Evolutionary conservation across 37 sponge, comb jelly and placozoan genomes (phyloP).

Genomic region (Petrosia ficiformis): DNA sequence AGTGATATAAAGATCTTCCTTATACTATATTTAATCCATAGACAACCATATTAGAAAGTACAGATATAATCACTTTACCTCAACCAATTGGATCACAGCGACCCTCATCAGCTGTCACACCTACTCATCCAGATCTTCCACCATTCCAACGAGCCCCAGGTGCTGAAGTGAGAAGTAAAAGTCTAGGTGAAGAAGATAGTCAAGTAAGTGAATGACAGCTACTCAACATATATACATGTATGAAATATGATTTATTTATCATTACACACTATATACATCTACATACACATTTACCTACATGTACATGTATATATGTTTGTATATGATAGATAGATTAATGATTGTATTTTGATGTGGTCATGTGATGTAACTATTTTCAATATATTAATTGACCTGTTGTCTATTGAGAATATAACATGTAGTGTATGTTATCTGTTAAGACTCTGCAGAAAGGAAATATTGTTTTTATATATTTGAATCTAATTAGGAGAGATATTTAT

Average conservation of each 20-base stretch:
- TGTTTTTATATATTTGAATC: too few relatives aligned
- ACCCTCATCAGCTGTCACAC: conserved; percentile 16
- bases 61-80: not conserved
- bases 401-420: too few relatives aligned
- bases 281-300: too few relatives aligned
- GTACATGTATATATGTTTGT: not conserved
- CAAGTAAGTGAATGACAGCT: conserved; percentile 24
- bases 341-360: conserved; percentile 4
- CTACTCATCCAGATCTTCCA: not conserved
- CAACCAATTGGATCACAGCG: conserved; percentile 5
- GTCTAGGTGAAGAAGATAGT: conserved; percentile 53
- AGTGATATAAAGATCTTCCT: too few relatives aligned
- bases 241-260: too few relatives aligned
- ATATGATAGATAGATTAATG: not conserved
- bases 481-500: too few relatives aligned
- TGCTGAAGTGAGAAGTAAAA: conserved; percentile 67
- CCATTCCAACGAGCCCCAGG: conserved; percentile 71
- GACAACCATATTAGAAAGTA: conserved; percentile 1
- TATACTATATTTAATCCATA: not conserved
- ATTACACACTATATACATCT: too few relatives aligned
- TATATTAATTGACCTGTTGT: too few relatives aligned
- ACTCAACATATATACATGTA: too few relatives aligned
- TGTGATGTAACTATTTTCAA: conserved; percentile 1
- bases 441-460: too few relatives aligned
- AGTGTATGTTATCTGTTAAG: too few relatives aligned